phyloP scores from a whole-genome alignment of 2,113 vertebrate genomes.

The Typhlomys cinereus region DNA sequence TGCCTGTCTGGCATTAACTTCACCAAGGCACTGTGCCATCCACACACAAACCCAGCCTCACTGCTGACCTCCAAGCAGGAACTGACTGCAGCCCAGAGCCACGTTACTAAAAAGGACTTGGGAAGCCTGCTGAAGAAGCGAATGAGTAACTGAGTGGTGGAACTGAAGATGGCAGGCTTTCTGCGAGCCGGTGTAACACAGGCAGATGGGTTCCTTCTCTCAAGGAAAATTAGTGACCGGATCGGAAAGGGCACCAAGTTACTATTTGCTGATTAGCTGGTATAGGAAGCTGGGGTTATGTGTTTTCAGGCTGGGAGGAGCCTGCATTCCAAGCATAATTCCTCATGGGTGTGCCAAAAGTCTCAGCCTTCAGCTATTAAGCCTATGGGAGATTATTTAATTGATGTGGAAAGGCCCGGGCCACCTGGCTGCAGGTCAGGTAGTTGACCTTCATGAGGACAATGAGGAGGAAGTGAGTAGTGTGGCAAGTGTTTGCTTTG shows the following conservation, averaged over 20 bases:
- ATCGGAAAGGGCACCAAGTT: background rate
- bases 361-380: too few relatives aligned
- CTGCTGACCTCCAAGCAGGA: too few relatives aligned
- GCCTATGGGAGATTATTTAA: too few relatives aligned
- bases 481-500: background rate
- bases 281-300: too few relatives aligned
- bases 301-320: background rate
- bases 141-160: background rate
- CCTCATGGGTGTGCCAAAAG: too few relatives aligned
- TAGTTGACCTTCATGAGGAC: background rate
- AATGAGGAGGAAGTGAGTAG: background rate
- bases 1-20: background rate
- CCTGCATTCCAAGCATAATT: too few relatives aligned
- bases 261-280: background rate
- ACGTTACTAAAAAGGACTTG: background rate
- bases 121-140: background rate
- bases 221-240: background rate
- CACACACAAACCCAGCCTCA: too few relatives aligned
- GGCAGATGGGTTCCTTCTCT: background rate
- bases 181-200: background rate
- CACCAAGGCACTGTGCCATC: background rate
- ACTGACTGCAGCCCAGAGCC: background rate
- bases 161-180: background rate
- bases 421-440: background rate
- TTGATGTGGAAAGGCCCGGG: too few relatives aligned